Evolutionary conservation across 2,113 vertebrate species (phyloP), one percentile per base, ranked within the genome.

Genomic region (Pithys albifrons): DNA sequence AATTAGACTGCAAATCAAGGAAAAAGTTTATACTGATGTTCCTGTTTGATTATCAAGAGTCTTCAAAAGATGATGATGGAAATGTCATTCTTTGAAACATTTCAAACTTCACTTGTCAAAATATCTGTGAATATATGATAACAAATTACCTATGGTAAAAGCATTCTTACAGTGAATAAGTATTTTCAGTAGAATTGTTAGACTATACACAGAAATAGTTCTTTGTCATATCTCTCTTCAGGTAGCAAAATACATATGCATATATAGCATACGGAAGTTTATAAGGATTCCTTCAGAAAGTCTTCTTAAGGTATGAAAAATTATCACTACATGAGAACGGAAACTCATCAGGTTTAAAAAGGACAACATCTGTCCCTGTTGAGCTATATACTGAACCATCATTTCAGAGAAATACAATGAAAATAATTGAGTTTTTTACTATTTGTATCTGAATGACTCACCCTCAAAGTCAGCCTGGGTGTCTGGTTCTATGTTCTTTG

Each of bases 361-460:
- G 25, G 7, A 66, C n/a, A 39, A 69, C 55, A 54, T 67, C 27
- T 67, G n/a, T 72, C 14, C n/a, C 18, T n/a, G 17, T 37, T 66
- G 33, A 15, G 57, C 37, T 81, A 33, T 72, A 51, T n/a, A 80
- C 55, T 62, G 88, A 86, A 85, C 4, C 54, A 85, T 29, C 10
- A 37, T 64, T 92, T 74, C 57, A 74, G 54, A 89, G 46, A 79
- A 67, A 8, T 43, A 66, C 49, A 75, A 85, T 59, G 62, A 92
- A 95, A 94, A 92, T 51, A 93, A 94, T 33, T 81, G 5, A 14
- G 45, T 88, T 87, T 92, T 28, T 94, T 87, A 70, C 78, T 41
- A 83, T 92, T 89, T 91, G n/a, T 84, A 77, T 71, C 37, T 65
- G 58, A 94, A 82, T 48, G 43, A 93, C 48, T 88, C 70, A 75